Conservation (phyloP, 2,113 vertebrate genomes). For the Shinisaurus crocodilurus region DNA sequence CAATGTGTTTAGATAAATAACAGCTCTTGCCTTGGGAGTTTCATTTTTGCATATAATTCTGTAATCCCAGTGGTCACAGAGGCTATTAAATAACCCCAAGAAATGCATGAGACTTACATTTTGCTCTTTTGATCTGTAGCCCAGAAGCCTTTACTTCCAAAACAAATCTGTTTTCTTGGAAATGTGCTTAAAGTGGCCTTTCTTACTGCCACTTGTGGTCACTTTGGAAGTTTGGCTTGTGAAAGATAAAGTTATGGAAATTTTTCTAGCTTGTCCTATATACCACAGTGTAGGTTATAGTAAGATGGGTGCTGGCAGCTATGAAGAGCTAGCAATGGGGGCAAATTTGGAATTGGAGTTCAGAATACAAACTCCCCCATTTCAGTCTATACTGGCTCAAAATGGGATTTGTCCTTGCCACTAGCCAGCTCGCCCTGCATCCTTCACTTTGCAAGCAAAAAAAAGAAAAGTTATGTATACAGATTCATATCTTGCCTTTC, state of each 20-base stretch:
- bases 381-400: not conserved
- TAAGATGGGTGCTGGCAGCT: not conserved
- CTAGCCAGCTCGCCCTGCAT: not conserved
- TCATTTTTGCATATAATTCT: conserved; percentile 19
- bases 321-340: not conserved
- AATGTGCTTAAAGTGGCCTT: conserved; percentile 10
- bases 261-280: not conserved
- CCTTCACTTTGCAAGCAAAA: not conserved
- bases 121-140: conserved; percentile 33
- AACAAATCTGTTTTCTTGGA: conserved; percentile 31
- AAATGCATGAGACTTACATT: conserved; percentile 20
- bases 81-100: conserved; percentile 19
- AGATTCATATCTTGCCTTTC: not conserved
- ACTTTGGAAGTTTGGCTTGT: conserved; percentile 10
- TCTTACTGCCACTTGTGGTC: conserved; percentile 21
- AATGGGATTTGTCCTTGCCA: not conserved
- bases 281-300: not conserved
- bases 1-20: not conserved
- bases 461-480: no score
- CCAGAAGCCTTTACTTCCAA: conserved; percentile 6
- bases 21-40: not conserved
- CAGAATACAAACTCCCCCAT: not conserved
- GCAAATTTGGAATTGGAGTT: not conserved
- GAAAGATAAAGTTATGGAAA: conserved; percentile 12
- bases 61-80: conserved; percentile 20